These are phyloP conservation scores for Agrochola circellaris DNA, from an alignment of 2,888 invertebrate species.

Conservation along the genomic window DNA sequence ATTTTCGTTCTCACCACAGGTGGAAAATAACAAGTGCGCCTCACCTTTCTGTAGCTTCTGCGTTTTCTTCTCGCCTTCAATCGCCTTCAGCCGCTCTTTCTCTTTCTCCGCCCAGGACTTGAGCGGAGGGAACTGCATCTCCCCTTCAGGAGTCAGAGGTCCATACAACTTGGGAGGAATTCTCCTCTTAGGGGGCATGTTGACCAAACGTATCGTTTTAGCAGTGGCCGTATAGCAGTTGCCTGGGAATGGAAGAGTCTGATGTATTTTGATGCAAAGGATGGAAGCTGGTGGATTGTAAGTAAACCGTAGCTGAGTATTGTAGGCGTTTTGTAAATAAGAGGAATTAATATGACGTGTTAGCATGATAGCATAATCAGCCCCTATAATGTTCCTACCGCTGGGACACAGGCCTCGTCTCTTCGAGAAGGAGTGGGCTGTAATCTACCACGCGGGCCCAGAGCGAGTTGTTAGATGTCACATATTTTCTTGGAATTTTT, in stretches of 20 bases:
- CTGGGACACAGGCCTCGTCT: too few species aligned
- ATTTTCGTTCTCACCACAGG: background rate
- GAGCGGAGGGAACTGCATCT: conserved; percentile 91
- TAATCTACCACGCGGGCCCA: too few species aligned
- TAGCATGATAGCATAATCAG: too few species aligned
- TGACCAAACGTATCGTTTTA: conserved; percentile 78
- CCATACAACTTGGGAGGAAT: conserved; percentile 79
- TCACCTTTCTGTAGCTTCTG: conserved; percentile 82
- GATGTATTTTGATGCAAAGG: background rate
- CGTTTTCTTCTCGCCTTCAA: conserved; percentile 79
- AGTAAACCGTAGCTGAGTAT: background rate
- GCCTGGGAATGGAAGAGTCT: conserved; percentile 69
- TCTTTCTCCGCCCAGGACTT: conserved; percentile 85
- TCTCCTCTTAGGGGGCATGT: conserved; percentile 84
- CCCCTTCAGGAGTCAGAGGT: conserved; percentile 87
- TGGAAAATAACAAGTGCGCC: background rate
- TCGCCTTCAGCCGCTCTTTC: conserved; percentile 79
- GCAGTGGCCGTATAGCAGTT: conserved; percentile 82
- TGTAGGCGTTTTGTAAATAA: background rate
- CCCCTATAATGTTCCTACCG: too few species aligned
- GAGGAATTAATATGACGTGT: background rate
- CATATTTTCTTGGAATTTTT: too few species aligned
- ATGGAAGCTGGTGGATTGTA: background rate
- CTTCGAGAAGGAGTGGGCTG: too few species aligned
- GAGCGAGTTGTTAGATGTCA: too few species aligned